These are phyloP conservation scores for Harlomillsia oculata DNA, from an alignment of 1,140 invertebrate genomes.

Conservation along the genomic window DNA sequence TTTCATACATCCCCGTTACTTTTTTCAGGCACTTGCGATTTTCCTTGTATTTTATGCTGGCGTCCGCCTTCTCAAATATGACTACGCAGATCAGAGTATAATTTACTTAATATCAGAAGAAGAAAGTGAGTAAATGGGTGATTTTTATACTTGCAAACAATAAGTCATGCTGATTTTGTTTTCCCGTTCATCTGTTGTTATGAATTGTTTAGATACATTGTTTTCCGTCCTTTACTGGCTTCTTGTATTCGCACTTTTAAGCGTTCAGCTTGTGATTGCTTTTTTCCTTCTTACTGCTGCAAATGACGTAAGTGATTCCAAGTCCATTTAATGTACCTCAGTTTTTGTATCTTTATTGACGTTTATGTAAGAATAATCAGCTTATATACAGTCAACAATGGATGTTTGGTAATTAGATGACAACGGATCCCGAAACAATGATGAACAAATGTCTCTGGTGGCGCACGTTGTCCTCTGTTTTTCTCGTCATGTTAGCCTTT, in stretches of 20 bases:
- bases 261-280: constrained; percentile 29
- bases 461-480: constrained; percentile 17
- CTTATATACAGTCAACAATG: not conserved
- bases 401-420: constrained; percentile 19
- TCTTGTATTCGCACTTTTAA: constrained; percentile 22
- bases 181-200: not conserved
- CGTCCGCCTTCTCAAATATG: constrained; percentile 14
- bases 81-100: constrained; percentile 21
- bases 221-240: constrained; percentile 26
- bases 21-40: constrained; percentile 15
- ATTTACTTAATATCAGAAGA: constrained; percentile 12
- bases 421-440: constrained; percentile 29
- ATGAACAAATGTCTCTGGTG: constrained; percentile 29
- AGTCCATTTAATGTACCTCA: not conserved
- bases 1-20: no score
- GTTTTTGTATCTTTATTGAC: not conserved
- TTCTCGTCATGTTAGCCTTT: constrained; percentile 16
- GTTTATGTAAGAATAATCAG: not conserved
- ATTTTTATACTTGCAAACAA: not conserved
- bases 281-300: constrained; percentile 26
- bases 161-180: not conserved
- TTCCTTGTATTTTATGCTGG: constrained; percentile 27
- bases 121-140: constrained; percentile 10
- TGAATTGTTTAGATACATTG: constrained; percentile 12
- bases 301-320: constrained; percentile 20